Evolutionary conservation across 2,888 invertebrate species (phyloP), one percentile per base, ranked within the genome.

Genomic region (Acholoe squamosa): DNA sequence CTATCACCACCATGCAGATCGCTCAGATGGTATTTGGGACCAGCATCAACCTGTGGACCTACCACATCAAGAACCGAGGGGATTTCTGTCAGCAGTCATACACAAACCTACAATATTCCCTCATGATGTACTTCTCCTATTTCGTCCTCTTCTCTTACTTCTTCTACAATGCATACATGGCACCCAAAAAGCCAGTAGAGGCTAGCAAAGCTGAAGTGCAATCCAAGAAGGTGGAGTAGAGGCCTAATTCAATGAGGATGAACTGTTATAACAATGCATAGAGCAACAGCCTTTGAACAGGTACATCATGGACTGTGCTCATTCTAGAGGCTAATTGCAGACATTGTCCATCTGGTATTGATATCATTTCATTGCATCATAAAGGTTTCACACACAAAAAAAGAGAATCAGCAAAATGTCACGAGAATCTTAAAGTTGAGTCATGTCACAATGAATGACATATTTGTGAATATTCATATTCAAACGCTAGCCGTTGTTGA

Each of bases 11-110:
- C 25, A 96, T 98, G 89, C 99, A 99, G 96, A 97, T 99, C 90
- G 96, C 97, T 33, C 99, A 99, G 96, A 99, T 99, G 99, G 97
- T 99, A 89, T 97, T 98, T 92, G 99, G 99, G n/a, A 98, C 98
- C 96, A 97, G 97, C 86, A 97, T 99, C 95, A 99, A 99, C 96
- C 96, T 98, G 91, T 98, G 98, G 97, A 98, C 98, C 0, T 95
- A 95, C 91, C 91, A 93, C 25, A 80, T 91, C 52, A 92, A 95
- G 89, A 93, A 92, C 51, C 89, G 93, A 91, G 94, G 94, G 10
- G 95, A 95, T 61, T 92, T 93, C 90, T 96, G 96, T 92, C 95
- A 96, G 89, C 95, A 96, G 91, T 95, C 95, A 1, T 95, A 94
- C 92, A 95, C 95, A 89, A 96, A 96, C 93, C 94, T 96, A 90